Evolutionary conservation across 2,888 invertebrate genomes (phyloP).

Genomic region (Rhabditophanes sp.): DNA sequence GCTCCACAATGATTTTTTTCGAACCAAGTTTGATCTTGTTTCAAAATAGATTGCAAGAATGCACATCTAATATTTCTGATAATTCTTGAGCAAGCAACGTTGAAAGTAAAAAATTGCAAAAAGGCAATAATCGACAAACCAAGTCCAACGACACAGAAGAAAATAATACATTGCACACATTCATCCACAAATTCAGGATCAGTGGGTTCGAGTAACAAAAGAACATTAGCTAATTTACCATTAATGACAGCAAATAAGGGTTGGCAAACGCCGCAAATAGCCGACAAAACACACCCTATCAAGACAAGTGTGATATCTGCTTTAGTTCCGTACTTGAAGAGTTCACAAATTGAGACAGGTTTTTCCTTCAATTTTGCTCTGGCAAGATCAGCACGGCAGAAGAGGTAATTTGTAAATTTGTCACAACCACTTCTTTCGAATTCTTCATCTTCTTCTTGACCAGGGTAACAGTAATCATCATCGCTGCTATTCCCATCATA

Average conservation of each 20-base stretch:
- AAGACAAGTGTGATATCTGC: constrained; percentile 4
- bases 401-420: constrained; percentile 12
- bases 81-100: constrained; percentile 11
- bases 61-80: constrained; percentile 11
- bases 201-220: constrained; percentile 8
- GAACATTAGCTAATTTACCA: constrained; percentile 10
- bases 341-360: constrained; percentile 11
- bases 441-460: constrained; percentile 3
- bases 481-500: too few species aligned
- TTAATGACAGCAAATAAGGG: constrained; percentile 11
- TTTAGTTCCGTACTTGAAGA: constrained; percentile 5
- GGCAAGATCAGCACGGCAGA: constrained; percentile 13
- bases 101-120: constrained; percentile 12
- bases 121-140: constrained; percentile 10
- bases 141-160: constrained; percentile 9
- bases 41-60: constrained; percentile 11
- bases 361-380: constrained; percentile 13
- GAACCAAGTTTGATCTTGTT: constrained; percentile 12
- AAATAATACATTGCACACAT: constrained; percentile 7
- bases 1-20: constrained; percentile 15
- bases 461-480: too few species aligned
- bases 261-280: constrained; percentile 10
- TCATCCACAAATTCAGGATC: constrained; percentile 9
- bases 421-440: constrained; percentile 11
- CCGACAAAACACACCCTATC: constrained; percentile 9